These are phyloP conservation scores for Oligia strigilis DNA, from an alignment of 2,888 invertebrate genomes.

Conservation along the genomic window DNA sequence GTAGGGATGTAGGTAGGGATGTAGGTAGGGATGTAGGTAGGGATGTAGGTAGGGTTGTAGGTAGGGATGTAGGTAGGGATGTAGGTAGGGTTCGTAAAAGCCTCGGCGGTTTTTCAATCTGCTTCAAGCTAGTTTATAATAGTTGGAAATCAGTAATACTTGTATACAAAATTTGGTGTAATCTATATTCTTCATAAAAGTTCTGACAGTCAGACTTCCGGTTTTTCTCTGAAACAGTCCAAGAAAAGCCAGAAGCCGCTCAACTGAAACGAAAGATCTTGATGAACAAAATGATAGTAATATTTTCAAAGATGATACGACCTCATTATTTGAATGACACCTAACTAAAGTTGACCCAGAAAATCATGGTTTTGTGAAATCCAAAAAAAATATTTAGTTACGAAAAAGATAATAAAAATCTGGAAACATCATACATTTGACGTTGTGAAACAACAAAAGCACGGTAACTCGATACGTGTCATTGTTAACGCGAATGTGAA, in stretches of 20 bases:
- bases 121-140: not conserved
- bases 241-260: not conserved
- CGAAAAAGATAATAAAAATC: constrained; percentile 40
- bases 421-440: constrained; percentile 17
- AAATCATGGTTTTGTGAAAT: constrained; percentile 17
- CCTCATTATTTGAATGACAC: not conserved
- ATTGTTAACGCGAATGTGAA: constrained; percentile 61
- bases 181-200: not conserved
- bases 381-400: constrained; percentile 33
- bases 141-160: not conserved
- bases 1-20: too few species aligned
- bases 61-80: too few species aligned
- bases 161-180: not conserved
- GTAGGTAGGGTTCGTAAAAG: not conserved
- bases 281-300: not conserved
- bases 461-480: constrained; percentile 49
- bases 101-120: too few species aligned
- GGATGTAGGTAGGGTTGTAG: too few species aligned
- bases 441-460: constrained; percentile 39
- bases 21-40: too few species aligned
- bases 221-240: not conserved
- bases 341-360: not conserved
- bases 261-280: not conserved
- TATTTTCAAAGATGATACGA: not conserved
- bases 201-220: not conserved